phyloP scores from a whole-genome alignment of 2,797 vertebrate species.

The Sebastolobus altivelis region DNA sequence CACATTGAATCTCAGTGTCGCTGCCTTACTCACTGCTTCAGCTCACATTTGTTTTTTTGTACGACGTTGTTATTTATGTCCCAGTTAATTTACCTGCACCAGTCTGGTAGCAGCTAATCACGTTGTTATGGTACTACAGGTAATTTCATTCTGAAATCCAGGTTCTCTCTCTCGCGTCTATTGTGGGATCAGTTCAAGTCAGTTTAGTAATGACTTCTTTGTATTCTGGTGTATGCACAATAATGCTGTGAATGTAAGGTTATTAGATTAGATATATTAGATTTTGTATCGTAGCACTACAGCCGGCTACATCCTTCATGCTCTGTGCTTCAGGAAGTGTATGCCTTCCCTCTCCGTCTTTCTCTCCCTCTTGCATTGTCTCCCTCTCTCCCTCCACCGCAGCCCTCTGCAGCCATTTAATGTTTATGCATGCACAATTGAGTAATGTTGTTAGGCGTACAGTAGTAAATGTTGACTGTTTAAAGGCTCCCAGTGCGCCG shows the following conservation, averaged over 20 bases:
- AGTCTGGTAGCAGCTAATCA: conserved; percentile 20
- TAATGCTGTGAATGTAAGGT: conserved; percentile 22
- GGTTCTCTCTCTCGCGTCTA: background rate
- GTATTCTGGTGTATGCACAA: conserved; percentile 1
- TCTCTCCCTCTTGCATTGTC: background rate
- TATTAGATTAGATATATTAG: conserved; percentile 34
- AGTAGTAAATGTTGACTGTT: conserved; percentile 58
- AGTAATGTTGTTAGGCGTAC: conserved; percentile 54
- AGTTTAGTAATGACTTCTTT: conserved; percentile 24
- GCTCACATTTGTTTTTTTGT: background rate
- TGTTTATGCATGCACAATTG: conserved; percentile 61
- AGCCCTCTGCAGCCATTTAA: conserved; percentile 47
- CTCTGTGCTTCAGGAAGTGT: conserved; percentile 36
- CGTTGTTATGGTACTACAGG: conserved; percentile 8
- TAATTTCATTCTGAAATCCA: conserved; percentile 40
- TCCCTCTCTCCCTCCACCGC: conserved; percentile 10
- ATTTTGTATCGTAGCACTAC: conserved; percentile 30
- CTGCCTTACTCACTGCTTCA: conserved; percentile 7
- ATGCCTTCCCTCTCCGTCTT: background rate
- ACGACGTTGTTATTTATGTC: conserved; percentile 36
- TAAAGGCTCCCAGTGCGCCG: conserved; percentile 38
- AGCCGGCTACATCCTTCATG: conserved; percentile 27
- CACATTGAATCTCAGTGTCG: background rate
- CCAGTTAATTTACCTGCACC: conserved; percentile 12
- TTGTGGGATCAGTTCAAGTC: conserved; percentile 24